Base-by-base conservation (phyloP, 2,113 vertebrate genomes). In the Callipepla squamata region DNA sequence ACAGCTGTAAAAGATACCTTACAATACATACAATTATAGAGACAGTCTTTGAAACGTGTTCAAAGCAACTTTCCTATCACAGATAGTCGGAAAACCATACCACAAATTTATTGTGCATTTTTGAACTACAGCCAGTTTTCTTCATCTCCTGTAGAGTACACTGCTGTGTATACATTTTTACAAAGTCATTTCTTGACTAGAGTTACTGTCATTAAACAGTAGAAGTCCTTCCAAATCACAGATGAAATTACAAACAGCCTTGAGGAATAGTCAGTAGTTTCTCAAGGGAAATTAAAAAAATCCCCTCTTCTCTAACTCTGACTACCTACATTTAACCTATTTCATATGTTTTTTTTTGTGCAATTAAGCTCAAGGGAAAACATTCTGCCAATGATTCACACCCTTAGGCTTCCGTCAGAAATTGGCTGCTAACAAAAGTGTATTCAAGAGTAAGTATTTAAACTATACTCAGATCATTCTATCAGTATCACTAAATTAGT, bases 221-320 rank as follows among this genome's bases (percentile, higher is more conserved):
- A 47, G 51, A 87, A 48, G 19, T 69, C 47, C n/a, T 87, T 96
- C 65, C 57, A 95, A 87, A 91, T 89, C 72, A 87, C 55, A 73
- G 74, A 40, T 3, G 2, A 80, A 94, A 70, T 61, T 93, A 48
- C 42, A 77, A 81, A 74, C 44, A 92, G 26, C 63, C 44, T 55
- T 55, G n/a, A 93, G 74, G 16, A 86, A 59, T 6, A 80, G 36
- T 42, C 57, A 47, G 6, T 25, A 61, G 6, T 66, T 87, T 85
- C 76, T 88, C 80, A 59, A 74, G 78, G 63, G 75, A 95, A 96
- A 96, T 93, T 85, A 55, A 91, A 94, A 94, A 88, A 59, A 45
- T 20, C 3, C 11, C n/a, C 17, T 40, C 40, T 40, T 40, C 40
- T 40, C 8, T 0, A 0, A 11, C 3, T 87, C 76, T 62, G 92